phyloP scores from a whole-genome alignment of 2,888 invertebrate genomes.

The Hirtodrosophila duncani region DNA sequence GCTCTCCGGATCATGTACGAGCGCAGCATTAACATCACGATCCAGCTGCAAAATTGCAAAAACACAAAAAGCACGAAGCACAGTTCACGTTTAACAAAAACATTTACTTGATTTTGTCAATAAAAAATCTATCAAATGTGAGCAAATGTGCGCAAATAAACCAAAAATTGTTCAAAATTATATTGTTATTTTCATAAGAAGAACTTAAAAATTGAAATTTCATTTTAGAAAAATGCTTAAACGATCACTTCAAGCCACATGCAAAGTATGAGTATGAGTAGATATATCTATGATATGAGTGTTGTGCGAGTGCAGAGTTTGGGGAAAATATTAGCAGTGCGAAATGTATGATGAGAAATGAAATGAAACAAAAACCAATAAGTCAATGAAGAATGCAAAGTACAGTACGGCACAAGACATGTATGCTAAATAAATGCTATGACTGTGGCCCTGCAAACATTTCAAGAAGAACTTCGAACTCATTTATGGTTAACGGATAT shows the following conservation, averaged over 20 bases:
- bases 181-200: slow-evolving; percentile 1
- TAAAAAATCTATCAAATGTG: too few relatives aligned
- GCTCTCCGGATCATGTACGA: slow-evolving; percentile 80
- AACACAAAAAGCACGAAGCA: not conserved
- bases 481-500: too few relatives aligned
- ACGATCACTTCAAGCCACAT: slow-evolving; percentile 55
- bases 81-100: too few relatives aligned
- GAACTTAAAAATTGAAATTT: slow-evolving; percentile 6
- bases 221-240: slow-evolving; percentile 22
- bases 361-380: slow-evolving; percentile 22
- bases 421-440: too few relatives aligned
- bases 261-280: slow-evolving; percentile 15
- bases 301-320: slow-evolving; percentile 8
- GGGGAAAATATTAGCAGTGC: not conserved
- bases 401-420: too few relatives aligned
- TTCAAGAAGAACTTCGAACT: too few relatives aligned
- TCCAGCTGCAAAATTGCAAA: slow-evolving; percentile 64
- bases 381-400: slow-evolving; percentile 5
- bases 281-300: too few relatives aligned
- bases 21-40: slow-evolving; percentile 72
- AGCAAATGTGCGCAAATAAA: slow-evolving; percentile 56
- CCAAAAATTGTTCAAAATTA: slow-evolving; percentile 20
- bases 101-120: slow-evolving; percentile 4
- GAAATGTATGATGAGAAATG: slow-evolving; percentile 18
- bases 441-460: too few relatives aligned